Conservation (phyloP, 2,797 vertebrate species). For the Peromyscus nudipes region DNA sequence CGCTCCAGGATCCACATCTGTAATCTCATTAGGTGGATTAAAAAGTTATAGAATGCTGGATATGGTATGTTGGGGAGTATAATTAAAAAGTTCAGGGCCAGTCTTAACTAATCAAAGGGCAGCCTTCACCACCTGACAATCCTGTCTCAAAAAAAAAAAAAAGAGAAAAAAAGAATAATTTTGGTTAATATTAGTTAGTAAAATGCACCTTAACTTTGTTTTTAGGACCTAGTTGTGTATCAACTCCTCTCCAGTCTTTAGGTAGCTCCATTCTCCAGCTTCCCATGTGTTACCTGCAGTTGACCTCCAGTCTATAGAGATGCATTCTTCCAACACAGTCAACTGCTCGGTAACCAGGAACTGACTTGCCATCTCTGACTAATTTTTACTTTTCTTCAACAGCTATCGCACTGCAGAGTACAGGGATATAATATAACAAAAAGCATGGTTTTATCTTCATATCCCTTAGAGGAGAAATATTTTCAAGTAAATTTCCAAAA, state of each 20-base stretch:
- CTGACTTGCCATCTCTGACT: not conserved
- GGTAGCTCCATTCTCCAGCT: not conserved
- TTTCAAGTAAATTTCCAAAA: conserved; percentile 15
- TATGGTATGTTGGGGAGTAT: not conserved
- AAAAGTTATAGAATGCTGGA: not conserved
- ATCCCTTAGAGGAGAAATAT: not conserved
- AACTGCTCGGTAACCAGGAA: too few species aligned
- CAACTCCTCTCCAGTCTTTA: not conserved
- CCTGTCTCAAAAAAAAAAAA: not conserved
- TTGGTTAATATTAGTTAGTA: not conserved
- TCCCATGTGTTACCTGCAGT: not conserved
- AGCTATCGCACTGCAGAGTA: not conserved
- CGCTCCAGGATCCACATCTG: too few species aligned
- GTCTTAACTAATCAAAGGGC: not conserved
- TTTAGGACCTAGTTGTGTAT: not conserved
- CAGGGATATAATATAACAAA: not conserved
- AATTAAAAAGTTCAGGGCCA: not conserved
- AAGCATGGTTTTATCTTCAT: conserved; percentile 7
- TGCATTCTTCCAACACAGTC: not conserved
- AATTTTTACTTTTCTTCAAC: not conserved
- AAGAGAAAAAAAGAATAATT: too few species aligned
- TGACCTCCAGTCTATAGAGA: not conserved
- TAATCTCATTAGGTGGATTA: not conserved
- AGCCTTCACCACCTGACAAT: not conserved
- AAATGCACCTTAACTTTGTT: not conserved